These are phyloP conservation scores for Tricholauxania praeusta DNA, from an alignment of 2,888 invertebrate genomes.

Conservation along the genomic window DNA sequence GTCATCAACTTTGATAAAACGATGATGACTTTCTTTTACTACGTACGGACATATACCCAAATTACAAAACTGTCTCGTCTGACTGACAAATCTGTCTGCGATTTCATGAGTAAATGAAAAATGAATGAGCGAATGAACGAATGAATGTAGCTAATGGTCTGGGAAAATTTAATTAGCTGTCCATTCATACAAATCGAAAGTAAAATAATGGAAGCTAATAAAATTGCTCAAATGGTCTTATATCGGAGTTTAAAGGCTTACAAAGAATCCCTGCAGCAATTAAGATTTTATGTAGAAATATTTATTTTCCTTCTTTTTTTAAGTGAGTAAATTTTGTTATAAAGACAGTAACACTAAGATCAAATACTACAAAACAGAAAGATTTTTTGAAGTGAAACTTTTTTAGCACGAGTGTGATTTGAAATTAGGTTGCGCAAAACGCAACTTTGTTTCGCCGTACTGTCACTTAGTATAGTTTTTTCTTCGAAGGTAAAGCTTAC, in stretches of 20 bases:
- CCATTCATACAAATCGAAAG: constrained; percentile 11
- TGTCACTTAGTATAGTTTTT: too few relatives aligned
- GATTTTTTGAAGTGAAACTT: too few relatives aligned
- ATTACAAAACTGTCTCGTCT: too few relatives aligned
- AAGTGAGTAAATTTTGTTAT: background rate
- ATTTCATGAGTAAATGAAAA: constrained; percentile 1
- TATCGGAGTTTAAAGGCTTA: too few relatives aligned
- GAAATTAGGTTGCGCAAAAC: too few relatives aligned
- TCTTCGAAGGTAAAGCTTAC: too few relatives aligned
- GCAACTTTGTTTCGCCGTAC: too few relatives aligned
- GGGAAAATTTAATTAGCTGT: constrained; percentile 22
- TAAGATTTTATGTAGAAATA: too few relatives aligned
- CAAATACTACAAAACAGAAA: too few relatives aligned
- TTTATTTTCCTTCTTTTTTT: background rate
- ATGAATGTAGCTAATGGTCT: background rate
- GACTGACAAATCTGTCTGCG: constrained; percentile 22
- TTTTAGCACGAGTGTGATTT: too few relatives aligned
- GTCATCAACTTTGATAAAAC: constrained; percentile 21
- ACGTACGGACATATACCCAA: background rate
- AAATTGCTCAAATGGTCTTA: background rate
- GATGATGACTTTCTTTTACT: constrained; percentile 33
- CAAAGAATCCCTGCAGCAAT: too few relatives aligned
- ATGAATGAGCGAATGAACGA: background rate
- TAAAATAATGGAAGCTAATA: background rate
- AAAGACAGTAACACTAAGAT: too few relatives aligned